Evolutionary conservation across 2,113 vertebrate genomes (phyloP), one percentile per base, ranked within the genome.

Genomic region (Mormyrus lacerda): DNA sequence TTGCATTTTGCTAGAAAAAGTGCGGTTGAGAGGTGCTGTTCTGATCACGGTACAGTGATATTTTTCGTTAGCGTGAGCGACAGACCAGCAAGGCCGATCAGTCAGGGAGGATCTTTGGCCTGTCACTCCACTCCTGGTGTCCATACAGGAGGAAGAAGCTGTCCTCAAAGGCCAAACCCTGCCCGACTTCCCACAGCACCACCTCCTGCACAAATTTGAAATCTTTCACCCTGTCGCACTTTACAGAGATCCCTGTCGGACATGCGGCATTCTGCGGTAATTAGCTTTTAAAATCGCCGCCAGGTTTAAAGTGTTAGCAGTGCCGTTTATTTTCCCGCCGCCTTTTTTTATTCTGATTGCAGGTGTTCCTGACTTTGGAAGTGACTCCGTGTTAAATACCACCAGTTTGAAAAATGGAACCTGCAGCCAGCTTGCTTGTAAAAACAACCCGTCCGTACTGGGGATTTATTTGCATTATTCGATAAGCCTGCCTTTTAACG

Each of bases 251-350:
- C 73, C 87, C 42, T 65, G 15, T 44, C 21, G 24, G 35, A 44
- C 24, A 47, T 8, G 21, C 24, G 55, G 55, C 51, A 45, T 44
- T n/a, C 55, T n/a, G 53, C 13, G 19, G 55, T 61, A 87, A 58
- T 61, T 87, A 61, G 53, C 58, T 42, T 44, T 58, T 50, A 39
- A 50, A 87, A 87, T 13, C 4, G 35, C 53, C n/a, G 51, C 55
- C 55, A 61, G 87, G 44, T 87, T 87, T 87, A 61, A 19, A 87
- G 47, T 27, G 87, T 55, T 87, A n/a, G 51, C 35, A 10, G 35
- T 27, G 3, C 9, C 7, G 17, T 45, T 61, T 24, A 65, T 65
- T 87, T 31, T 35, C 13, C 19, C 2, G 8, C 51, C 3, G 19
- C 39, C 21, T 87, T 87, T 87, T 87, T 87, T 65, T 65, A 47